These are phyloP conservation scores for Amblyopsis hoosieri DNA, from an alignment of 2,797 vertebrate genomes.

Conservation along the genomic window DNA sequence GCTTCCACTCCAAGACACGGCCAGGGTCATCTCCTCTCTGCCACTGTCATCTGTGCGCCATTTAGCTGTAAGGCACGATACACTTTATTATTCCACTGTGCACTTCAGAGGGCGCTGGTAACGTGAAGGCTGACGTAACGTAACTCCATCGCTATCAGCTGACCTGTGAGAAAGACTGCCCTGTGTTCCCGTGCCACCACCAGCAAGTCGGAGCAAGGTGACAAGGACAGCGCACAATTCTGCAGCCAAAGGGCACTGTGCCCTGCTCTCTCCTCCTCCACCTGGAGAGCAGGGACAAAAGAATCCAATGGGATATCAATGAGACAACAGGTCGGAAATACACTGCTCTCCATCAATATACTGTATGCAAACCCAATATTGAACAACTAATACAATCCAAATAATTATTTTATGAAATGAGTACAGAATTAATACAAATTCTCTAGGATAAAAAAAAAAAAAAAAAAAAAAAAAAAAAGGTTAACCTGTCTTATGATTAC, in stretches of 20 bases:
- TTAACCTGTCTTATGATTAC: too few species aligned
- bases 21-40: conserved; percentile 93
- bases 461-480: too few species aligned
- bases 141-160: conserved; percentile 39
- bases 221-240: conserved; percentile 90
- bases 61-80: conserved; percentile 74
- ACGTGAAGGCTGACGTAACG: neutral
- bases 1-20: conserved; percentile 90
- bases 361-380: too few species aligned
- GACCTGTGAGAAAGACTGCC: conserved; percentile 92
- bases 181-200: conserved; percentile 92
- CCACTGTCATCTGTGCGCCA: conserved; percentile 90
- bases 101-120: neutral
- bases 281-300: conserved; percentile 63
- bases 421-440: too few species aligned
- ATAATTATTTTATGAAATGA: too few species aligned
- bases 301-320: neutral
- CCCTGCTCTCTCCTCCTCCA: conserved; percentile 76
- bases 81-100: neutral
- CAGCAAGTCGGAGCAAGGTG: conserved; percentile 93
- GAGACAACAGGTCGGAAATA: neutral
- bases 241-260: conserved; percentile 88
- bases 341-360: too few species aligned
- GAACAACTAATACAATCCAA: too few species aligned
- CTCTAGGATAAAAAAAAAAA: too few species aligned